These are phyloP conservation scores for Andrena cerasifolii DNA, from an alignment of 1,140 invertebrate genomes.

Conservation along the genomic window DNA sequence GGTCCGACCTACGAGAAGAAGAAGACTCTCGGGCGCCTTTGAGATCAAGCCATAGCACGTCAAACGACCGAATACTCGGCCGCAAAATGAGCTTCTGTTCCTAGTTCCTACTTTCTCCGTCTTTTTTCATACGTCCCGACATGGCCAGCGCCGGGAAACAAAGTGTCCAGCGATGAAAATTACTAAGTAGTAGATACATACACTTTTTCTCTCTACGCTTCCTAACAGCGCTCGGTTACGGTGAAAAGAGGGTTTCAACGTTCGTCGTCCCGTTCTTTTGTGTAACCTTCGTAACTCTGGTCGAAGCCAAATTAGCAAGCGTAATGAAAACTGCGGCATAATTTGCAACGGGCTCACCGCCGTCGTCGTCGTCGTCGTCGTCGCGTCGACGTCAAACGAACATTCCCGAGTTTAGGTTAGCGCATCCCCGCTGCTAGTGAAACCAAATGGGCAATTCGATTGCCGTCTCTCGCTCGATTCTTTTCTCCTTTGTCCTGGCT, in stretches of 20 bases:
- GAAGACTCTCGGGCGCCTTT: conserved; percentile 14
- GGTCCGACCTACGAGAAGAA: conserved; percentile 19
- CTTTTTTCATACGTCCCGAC: conserved; percentile 11
- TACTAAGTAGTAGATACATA: too few species aligned
- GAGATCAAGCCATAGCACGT: conserved; percentile 27
- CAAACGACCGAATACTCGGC: conserved; percentile 7
- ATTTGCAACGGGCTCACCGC: too few species aligned
- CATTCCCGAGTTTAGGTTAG: background rate
- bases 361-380: background rate
- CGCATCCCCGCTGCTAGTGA: background rate
- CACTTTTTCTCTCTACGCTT: too few species aligned
- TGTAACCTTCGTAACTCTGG: too few species aligned
- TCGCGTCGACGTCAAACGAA: background rate
- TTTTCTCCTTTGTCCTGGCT: conserved; percentile 29
- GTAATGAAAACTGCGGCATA: too few species aligned
- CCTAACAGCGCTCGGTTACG: too few species aligned
- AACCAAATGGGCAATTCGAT: background rate
- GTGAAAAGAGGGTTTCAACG: too few species aligned
- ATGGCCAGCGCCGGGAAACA: too few species aligned
- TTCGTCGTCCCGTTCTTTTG: conserved; percentile 2
- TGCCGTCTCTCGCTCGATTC: conserved; percentile 15
- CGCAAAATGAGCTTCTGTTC: conserved; percentile 31
- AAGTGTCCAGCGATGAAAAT: too few species aligned
- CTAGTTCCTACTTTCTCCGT: background rate
- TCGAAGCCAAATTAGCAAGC: too few species aligned